phyloP scores from a whole-genome alignment of 2,888 invertebrate species.

The Eledona agricola region DNA sequence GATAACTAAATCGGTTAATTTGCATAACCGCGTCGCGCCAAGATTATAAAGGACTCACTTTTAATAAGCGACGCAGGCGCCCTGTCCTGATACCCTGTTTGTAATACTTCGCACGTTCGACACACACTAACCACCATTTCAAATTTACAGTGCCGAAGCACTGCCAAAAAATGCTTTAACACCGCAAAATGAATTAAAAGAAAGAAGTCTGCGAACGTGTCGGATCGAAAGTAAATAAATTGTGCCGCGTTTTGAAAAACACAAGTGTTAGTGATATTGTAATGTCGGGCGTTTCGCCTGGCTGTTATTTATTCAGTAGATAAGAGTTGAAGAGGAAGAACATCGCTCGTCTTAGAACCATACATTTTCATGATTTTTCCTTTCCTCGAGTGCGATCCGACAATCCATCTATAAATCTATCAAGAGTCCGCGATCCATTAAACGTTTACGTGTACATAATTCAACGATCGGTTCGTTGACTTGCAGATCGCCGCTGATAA shows the following conservation, averaged over 20 bases:
- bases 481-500: constrained; percentile 42
- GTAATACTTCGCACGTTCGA: constrained; percentile 26
- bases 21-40: constrained; percentile 39
- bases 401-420: constrained; percentile 41
- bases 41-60: constrained; percentile 41
- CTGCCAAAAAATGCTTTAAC: too few species aligned
- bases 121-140: constrained; percentile 4
- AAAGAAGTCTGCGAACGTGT: too few species aligned
- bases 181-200: too few species aligned
- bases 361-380: constrained; percentile 33
- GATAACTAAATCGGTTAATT: constrained; percentile 43
- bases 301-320: constrained; percentile 15
- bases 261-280: too few species aligned
- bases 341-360: too few species aligned
- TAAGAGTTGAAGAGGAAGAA: constrained; percentile 18
- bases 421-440: constrained; percentile 42
- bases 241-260: too few species aligned
- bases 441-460: constrained; percentile 43
- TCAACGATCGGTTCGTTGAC: constrained; percentile 40
- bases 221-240: too few species aligned
- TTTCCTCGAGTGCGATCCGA: constrained; percentile 28
- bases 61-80: constrained; percentile 34
- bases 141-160: too few species aligned
- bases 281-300: neutral
- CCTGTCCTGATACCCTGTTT: constrained; percentile 12